Percentiles rank a stretch among this genome's conserved stretches.
Conservation (phyloP, 2,113 vertebrate species). For the Scopus umbretta region DNA sequence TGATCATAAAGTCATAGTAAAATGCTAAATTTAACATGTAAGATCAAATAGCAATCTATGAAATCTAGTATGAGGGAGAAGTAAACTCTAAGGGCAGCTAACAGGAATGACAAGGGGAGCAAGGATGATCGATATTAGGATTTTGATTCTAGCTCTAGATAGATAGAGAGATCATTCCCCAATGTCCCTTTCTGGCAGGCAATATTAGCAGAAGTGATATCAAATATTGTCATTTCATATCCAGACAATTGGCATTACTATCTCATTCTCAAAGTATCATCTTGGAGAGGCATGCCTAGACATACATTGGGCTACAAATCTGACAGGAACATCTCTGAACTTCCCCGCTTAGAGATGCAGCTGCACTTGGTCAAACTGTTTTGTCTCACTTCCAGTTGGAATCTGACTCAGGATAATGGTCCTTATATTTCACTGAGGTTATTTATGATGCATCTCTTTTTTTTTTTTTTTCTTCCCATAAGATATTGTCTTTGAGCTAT, state of each 20-base stretch:
- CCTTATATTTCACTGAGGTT: background rate
- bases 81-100: background rate
- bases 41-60: background rate
- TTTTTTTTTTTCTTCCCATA: background rate
- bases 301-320: slow-evolving; percentile 1
- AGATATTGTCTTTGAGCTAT: background rate
- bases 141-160: background rate
- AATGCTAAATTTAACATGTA: background rate
- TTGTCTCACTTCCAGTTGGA: background rate
- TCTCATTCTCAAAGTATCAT: background rate
- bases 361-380: background rate
- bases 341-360: background rate
- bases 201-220: slow-evolving; percentile 47
- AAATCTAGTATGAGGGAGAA: background rate
- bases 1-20: background rate
- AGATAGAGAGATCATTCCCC: slow-evolving; percentile 32
- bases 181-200: slow-evolving; percentile 26
- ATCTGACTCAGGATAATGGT: background rate
- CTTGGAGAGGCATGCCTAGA: background rate
- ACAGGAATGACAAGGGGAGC: background rate
- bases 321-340: background rate
- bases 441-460: background rate
- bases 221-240: slow-evolving; percentile 60
- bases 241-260: background rate
- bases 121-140: slow-evolving; percentile 29